phyloP scores from a whole-genome alignment of 1,140 invertebrate genomes.

The Trachymyrmex cornetzi region DNA sequence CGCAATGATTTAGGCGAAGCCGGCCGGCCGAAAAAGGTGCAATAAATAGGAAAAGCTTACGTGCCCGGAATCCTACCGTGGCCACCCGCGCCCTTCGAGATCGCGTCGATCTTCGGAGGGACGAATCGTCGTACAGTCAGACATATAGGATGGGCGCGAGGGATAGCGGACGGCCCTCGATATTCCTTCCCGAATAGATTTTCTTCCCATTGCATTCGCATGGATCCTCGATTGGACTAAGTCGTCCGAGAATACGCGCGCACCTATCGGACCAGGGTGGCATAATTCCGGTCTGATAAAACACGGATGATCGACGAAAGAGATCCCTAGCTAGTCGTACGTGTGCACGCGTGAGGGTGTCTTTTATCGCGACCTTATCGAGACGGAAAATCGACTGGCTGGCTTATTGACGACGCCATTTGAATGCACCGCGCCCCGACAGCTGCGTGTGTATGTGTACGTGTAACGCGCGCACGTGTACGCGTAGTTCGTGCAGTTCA shows the following conservation, averaged over 20 bases:
- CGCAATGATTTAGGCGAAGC: slow-evolving; percentile 82
- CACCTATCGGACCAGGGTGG: slow-evolving; percentile 66
- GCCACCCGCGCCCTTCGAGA: slow-evolving; percentile 58
- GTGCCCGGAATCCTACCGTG: slow-evolving; percentile 79
- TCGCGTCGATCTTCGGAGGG: slow-evolving; percentile 68
- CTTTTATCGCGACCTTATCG: slow-evolving; percentile 73
- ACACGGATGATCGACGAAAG: slow-evolving; percentile 78
- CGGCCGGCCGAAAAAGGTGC: slow-evolving; percentile 79
- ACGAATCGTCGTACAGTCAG: slow-evolving; percentile 62
- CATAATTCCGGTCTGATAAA: slow-evolving; percentile 78
- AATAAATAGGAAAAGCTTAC: slow-evolving; percentile 81
- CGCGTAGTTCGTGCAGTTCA: slow-evolving; percentile 42
- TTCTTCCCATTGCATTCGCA: slow-evolving; percentile 47
- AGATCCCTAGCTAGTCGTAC: slow-evolving; percentile 52
- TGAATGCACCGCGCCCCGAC: slow-evolving; percentile 55
- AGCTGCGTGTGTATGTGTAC: background rate
- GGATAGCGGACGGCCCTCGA: slow-evolving; percentile 36
- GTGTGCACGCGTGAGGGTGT: slow-evolving; percentile 14
- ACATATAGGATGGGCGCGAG: slow-evolving; percentile 30
- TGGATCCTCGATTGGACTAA: slow-evolving; percentile 68
- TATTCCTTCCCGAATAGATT: slow-evolving; percentile 71
- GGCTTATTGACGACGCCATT: slow-evolving; percentile 73
- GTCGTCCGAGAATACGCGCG: slow-evolving; percentile 76
- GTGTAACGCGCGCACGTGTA: slow-evolving; percentile 1
- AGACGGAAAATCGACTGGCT: slow-evolving; percentile 71